These are phyloP conservation scores for Octodon degus DNA, from an alignment of 2,113 vertebrate genomes.

Conservation along the genomic window DNA sequence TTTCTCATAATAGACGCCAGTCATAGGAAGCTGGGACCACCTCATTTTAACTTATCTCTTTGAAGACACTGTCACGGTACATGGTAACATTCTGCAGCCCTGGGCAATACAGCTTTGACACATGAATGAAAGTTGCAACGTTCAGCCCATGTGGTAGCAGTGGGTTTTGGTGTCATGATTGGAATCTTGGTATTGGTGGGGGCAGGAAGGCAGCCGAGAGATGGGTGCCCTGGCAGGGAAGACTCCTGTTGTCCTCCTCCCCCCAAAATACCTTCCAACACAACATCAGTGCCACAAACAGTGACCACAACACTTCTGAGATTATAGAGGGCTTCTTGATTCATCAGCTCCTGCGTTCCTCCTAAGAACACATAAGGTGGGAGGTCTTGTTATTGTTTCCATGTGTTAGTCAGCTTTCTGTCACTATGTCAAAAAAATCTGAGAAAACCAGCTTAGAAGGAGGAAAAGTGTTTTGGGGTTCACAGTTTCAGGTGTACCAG, in stretches of 20 bases:
- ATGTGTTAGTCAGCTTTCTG: not conserved
- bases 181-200: not conserved
- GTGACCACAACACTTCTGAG: fast-evolving
- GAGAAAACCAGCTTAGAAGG: not conserved
- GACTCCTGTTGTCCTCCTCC: too few species aligned
- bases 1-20: not conserved
- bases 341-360: not conserved
- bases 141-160: fast-evolving
- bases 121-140: fast-evolving
- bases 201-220: not conserved
- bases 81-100: not conserved
- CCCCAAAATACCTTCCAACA: fast-evolving
- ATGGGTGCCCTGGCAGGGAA: not conserved
- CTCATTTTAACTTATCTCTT: not conserved
- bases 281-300: not conserved
- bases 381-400: not conserved
- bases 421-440: not conserved
- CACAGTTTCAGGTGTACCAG: not conserved
- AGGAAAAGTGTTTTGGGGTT: not conserved
- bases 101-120: not conserved
- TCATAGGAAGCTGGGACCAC: too few species aligned
- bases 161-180: not conserved
- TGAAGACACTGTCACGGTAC: not conserved
- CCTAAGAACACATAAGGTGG: fast-evolving
- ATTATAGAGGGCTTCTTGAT: not conserved